A percentile compares a stretch with the other conserved stretches of the same genome.
These are phyloP conservation scores for Taenaris catops DNA, from an alignment of 2,888 invertebrate genomes.

Conservation along the genomic window DNA sequence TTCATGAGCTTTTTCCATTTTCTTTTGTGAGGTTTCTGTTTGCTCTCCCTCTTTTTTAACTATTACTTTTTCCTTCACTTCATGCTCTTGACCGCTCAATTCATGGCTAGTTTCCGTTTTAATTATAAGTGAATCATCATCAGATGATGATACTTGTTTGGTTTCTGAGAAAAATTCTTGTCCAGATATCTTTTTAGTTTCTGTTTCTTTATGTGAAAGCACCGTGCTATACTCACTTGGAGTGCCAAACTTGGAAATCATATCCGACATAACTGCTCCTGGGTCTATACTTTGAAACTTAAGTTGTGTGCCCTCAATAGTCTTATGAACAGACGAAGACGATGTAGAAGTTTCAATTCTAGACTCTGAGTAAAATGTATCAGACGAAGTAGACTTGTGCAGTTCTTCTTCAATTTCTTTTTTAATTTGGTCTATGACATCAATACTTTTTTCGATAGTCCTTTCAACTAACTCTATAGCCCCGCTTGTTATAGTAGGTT, in stretches of 20 bases:
- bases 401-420: conserved; percentile 67
- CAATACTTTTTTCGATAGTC: conserved; percentile 64
- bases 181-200: conserved; percentile 69
- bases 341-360: conserved; percentile 63
- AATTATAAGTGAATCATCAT: conserved; percentile 68
- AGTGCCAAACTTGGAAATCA: conserved; percentile 59
- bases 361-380: conserved; percentile 63
- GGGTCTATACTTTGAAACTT: conserved; percentile 66
- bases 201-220: conserved; percentile 74
- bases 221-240: conserved; percentile 57
- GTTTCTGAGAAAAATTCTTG: conserved; percentile 71
- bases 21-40: conserved; percentile 72
- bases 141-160: conserved; percentile 70
- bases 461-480: conserved; percentile 77
- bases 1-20: conserved; percentile 74
- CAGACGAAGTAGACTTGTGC: conserved; percentile 53
- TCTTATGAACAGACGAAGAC: conserved; percentile 65
- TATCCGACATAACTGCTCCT: conserved; percentile 58
- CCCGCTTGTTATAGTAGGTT: conserved; percentile 75
- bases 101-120: conserved; percentile 71
- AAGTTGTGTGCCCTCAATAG: conserved; percentile 50
- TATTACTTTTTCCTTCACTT: conserved; percentile 68
- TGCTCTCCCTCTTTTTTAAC: conserved; percentile 64
- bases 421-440: conserved; percentile 63
- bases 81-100: conserved; percentile 69